phyloP scores from a whole-genome alignment of 1,140 invertebrate genomes.

The Plutomurus gul region DNA sequence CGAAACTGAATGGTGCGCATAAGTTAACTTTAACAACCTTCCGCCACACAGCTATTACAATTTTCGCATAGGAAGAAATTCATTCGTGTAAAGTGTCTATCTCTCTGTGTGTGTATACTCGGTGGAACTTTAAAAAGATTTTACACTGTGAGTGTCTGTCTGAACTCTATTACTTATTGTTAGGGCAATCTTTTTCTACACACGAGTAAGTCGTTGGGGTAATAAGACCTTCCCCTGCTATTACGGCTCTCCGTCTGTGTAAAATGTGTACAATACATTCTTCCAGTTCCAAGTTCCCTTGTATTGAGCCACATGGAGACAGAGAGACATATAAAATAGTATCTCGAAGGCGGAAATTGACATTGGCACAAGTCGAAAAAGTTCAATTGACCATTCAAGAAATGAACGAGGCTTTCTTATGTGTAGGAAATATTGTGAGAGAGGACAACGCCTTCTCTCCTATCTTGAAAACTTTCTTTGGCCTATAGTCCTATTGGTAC shows the following conservation, averaged over 20 bases:
- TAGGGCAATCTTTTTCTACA: no score
- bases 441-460: background rate
- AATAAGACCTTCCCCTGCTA: no score
- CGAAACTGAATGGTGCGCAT: conserved; percentile 7
- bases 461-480: background rate
- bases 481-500: background rate
- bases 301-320: no score
- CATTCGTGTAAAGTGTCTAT: no score
- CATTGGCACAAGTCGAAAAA: background rate
- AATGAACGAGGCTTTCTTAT: background rate
- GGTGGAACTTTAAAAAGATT: background rate
- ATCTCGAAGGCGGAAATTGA: background rate
- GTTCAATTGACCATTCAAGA: background rate
- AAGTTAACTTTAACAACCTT: conserved; percentile 21
- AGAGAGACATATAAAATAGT: background rate
- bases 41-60: background rate
- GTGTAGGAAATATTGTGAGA: background rate
- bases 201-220: no score
- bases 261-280: no score
- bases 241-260: no score
- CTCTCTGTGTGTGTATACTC: no score
- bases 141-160: background rate
- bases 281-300: no score
- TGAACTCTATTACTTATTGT: background rate
- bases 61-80: background rate